Conservation (phyloP, 2,113 vertebrate genomes). For the Larimichthys crocea region DNA sequence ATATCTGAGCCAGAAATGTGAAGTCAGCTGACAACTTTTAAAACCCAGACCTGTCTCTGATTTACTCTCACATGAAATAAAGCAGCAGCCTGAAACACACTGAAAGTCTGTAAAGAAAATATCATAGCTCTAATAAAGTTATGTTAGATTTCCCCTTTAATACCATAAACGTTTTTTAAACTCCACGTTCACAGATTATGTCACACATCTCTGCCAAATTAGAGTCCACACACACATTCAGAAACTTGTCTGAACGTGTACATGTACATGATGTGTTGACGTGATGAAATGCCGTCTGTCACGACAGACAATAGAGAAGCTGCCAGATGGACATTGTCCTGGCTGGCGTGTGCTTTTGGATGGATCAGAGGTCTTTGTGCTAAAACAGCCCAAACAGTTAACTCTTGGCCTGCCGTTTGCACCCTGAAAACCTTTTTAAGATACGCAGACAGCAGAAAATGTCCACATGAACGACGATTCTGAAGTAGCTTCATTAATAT, state of each 20-base stretch:
- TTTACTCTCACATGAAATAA: neutral
- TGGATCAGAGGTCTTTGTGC: constrained; percentile 80
- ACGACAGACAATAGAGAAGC: constrained; percentile 78
- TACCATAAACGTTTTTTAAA: neutral
- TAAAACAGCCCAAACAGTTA: constrained; percentile 65
- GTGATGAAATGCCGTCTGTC: constrained; percentile 79
- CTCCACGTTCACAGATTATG: neutral
- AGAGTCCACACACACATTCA: neutral
- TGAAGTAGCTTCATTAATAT: neutral
- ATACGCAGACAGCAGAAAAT: constrained; percentile 19
- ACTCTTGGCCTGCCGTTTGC: constrained; percentile 58
- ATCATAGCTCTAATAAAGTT: neutral
- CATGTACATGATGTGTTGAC: constrained; percentile 76
- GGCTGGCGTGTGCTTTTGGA: constrained; percentile 73
- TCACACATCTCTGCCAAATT: neutral
- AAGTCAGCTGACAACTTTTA: neutral
- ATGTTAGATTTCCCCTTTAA: neutral
- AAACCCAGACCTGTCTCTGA: neutral
- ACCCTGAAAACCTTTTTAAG: constrained; percentile 18
- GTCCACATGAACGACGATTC: neutral
- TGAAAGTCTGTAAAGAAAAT: neutral
- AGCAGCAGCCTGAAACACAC: neutral
- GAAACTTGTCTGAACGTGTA: constrained; percentile 27
- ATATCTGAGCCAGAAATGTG: constrained; percentile 11
- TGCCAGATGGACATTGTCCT: constrained; percentile 81